Percentiles rank a stretch among this genome's conserved stretches.
Evolutionary conservation across 1,140 invertebrate species (phyloP).

Genomic region (Anastrepha obliqua): DNA sequence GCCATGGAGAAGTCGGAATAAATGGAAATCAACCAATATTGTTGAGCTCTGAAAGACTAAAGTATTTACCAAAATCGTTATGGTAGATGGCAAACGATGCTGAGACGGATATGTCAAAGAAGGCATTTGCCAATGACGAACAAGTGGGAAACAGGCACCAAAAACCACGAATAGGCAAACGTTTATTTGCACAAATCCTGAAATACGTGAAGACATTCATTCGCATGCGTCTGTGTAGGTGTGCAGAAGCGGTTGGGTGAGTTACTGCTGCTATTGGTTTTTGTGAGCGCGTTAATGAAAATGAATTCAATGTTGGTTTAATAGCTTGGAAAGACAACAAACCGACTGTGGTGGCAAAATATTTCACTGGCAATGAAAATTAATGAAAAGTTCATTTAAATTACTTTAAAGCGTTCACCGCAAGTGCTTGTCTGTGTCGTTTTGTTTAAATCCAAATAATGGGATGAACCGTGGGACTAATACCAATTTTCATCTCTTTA

Average conservation of each 20-base stretch:
- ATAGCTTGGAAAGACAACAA: constrained; percentile 5
- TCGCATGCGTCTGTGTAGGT: neutral
- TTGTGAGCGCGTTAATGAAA: neutral
- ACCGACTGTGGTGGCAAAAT: neutral
- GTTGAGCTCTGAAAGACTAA: neutral
- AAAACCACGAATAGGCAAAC: too few species aligned
- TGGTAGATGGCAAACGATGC: neutral
- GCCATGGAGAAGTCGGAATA: neutral
- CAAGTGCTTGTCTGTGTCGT: neutral
- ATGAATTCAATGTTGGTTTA: neutral
- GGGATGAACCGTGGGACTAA: too few species aligned
- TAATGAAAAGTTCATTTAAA: neutral
- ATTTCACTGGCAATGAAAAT: constrained; percentile 6
- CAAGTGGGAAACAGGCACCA: constrained; percentile 7
- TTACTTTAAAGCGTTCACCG: neutral
- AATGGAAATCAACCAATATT: neutral
- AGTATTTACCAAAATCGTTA: neutral
- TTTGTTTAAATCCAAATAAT: too few species aligned
- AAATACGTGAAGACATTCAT: neutral
- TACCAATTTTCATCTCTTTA: too few species aligned
- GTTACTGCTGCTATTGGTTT: neutral
- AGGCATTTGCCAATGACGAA: neutral
- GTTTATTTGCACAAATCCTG: neutral
- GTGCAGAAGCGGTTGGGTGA: neutral
- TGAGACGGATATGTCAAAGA: neutral